Evolutionary conservation across 2,888 invertebrate species (phyloP).

Genomic region (Ormyrus pomaceus): DNA sequence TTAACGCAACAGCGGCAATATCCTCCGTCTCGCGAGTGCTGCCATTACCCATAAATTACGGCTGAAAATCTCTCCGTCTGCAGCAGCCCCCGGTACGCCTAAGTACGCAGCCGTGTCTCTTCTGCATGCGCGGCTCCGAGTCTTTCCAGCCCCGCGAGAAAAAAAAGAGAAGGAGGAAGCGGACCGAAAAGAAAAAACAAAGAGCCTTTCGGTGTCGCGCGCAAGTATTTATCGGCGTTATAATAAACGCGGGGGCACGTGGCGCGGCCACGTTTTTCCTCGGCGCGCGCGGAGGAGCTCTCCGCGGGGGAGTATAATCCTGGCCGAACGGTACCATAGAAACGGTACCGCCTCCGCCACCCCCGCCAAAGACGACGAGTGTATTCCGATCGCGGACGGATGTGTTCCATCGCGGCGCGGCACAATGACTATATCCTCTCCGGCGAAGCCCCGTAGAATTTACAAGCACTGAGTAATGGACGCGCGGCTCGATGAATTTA

Average conservation of each 20-base stretch:
- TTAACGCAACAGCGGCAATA: too few species aligned
- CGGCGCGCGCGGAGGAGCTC: neutral
- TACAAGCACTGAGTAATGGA: slow-evolving; percentile 41
- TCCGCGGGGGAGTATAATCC: slow-evolving; percentile 66
- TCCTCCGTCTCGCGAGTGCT: too few species aligned
- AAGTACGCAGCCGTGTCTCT: too few species aligned
- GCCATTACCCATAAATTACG: too few species aligned
- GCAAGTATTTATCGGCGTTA: slow-evolving; percentile 41
- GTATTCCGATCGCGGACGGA: slow-evolving; percentile 41
- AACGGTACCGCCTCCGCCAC: slow-evolving; percentile 67
- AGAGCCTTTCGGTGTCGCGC: slow-evolving; percentile 15
- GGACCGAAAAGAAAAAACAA: slow-evolving; percentile 4
- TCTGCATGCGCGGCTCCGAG: too few species aligned
- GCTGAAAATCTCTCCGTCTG: too few species aligned
- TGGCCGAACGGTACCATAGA: slow-evolving; percentile 73
- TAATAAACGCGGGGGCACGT: slow-evolving; percentile 26
- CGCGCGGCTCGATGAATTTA: neutral
- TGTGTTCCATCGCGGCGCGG: slow-evolving; percentile 32
- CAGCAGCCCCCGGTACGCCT: too few species aligned
- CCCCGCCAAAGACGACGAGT: neutral
- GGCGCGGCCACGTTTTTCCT: slow-evolving; percentile 8
- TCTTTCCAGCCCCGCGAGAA: too few species aligned
- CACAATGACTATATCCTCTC: neutral
- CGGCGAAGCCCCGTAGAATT: neutral
- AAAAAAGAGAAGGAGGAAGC: neutral